Base-by-base conservation (phyloP, 1,140 invertebrate species). In the Papilio aristodemus region DNA sequence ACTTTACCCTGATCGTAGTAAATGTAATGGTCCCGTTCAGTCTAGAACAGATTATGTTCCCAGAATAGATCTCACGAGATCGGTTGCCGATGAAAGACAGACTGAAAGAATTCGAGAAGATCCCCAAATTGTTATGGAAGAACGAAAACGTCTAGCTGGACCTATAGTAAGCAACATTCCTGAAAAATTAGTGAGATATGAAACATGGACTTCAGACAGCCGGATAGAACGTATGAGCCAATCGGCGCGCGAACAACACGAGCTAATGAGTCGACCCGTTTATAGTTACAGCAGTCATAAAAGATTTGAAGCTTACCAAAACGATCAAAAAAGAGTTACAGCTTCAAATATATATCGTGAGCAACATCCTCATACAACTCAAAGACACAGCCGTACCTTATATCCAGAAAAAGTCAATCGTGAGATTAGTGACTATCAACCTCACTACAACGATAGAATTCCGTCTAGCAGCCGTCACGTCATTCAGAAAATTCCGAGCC, bases 21-120 rank as follows among this genome's bases (percentile, higher is more conserved):
- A 90, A 79, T 88, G 86, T 72, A 80, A 74, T 70, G 76, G 70
- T 57, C 74, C 81, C 54, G 68, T 75, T 37, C 73, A 57, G 25
- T 39, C 63, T 32, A 84, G 87, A 81, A 72, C 80, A 58, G 90
- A 92, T 46, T 86, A 86, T 69, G 85, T 92, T 70, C 88, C 86
- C 74, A 87, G 89, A 80, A 92, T 92, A 77, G 90, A 92, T 80
- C 83, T 92, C 63, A 92, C 90, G n/a, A 81, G 83, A 71, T 69
- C 83, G 37, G 63, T 78, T 22, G 76, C 72, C 68, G 84, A 90
- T 39, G 88, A 91, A 54, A 81, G 83, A 71, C 80, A 75, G 63
- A 43, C 71, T 54, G 90, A 90, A 60, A 86, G 86, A 78, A 79
- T 85, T 68, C 81, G 89, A 58, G 84, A 87, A 69, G 87, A 87